Evolutionary conservation across 2,888 invertebrate species (phyloP).

Genomic region (Gryllus longicercus): DNA sequence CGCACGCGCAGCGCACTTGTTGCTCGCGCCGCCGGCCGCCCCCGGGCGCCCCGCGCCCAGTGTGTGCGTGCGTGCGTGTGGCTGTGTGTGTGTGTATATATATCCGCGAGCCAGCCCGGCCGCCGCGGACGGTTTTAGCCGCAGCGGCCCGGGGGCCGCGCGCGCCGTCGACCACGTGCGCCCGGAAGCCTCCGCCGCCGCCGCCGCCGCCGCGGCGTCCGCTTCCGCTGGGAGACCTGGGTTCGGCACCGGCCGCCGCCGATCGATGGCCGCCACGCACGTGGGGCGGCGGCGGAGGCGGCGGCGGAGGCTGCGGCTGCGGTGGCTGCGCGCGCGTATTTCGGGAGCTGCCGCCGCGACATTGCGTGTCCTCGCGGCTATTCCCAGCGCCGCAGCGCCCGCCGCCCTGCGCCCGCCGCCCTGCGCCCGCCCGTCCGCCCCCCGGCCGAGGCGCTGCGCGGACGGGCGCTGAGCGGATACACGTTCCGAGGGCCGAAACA

Average conservation of each 20-base stretch:
- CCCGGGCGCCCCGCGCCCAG: too few relatives aligned
- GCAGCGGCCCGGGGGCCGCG: neutral
- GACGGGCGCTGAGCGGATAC: too few relatives aligned
- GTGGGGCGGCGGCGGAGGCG: neutral
- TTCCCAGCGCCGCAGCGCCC: neutral
- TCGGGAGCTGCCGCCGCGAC: neutral
- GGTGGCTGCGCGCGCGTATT: neutral
- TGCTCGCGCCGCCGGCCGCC: too few relatives aligned
- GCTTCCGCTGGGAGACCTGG: neutral
- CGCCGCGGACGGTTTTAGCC: constrained; percentile 2
- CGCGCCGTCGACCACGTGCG: too few relatives aligned
- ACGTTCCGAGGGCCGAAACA: too few relatives aligned
- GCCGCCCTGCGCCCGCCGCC: neutral
- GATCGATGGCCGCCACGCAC: neutral
- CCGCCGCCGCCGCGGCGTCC: too few relatives aligned
- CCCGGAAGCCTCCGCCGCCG: too few relatives aligned
- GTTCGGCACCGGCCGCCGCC: neutral
- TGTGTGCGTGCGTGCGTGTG: too few relatives aligned
- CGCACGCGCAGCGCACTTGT: neutral
- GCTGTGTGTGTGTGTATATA: too few relatives aligned
- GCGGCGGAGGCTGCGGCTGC: neutral
- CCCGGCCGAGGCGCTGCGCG: neutral
- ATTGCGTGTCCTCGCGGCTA: neutral
- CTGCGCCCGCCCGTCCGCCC: neutral
- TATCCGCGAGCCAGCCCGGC: neutral